Evolutionary conservation across 2,888 invertebrate species (phyloP).

Genomic region (Alloplasta piceator): DNA sequence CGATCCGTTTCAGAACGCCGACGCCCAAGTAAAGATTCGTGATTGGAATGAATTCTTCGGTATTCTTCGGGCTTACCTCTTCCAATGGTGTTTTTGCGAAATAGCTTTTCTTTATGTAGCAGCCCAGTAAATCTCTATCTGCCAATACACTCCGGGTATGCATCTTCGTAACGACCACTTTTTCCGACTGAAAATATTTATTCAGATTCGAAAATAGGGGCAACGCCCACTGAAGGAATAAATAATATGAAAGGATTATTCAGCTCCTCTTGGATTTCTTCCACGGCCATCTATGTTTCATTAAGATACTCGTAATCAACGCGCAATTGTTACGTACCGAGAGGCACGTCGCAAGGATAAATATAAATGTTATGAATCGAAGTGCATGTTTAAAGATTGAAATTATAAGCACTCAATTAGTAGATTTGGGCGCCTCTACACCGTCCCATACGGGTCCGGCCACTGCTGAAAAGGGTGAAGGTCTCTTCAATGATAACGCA

Average conservation of each 20-base stretch:
- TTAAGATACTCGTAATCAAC: constrained; percentile 61
- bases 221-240: constrained; percentile 65
- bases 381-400: too few relatives aligned
- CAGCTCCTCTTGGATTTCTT: constrained; percentile 60
- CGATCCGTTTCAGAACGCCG: constrained; percentile 56
- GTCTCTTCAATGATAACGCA: too few relatives aligned
- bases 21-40: constrained; percentile 64
- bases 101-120: constrained; percentile 66
- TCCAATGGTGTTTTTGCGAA: constrained; percentile 50
- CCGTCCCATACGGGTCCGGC: too few relatives aligned
- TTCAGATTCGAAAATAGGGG: constrained; percentile 65
- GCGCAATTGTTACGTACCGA: too few relatives aligned
- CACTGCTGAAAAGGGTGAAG: too few relatives aligned
- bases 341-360: too few relatives aligned
- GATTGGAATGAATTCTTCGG: constrained; percentile 20
- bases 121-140: constrained; percentile 59
- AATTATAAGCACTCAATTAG: too few relatives aligned
- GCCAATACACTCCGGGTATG: constrained; percentile 52
- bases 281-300: constrained; percentile 54
- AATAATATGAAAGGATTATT: constrained; percentile 65
- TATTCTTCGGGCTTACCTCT: constrained; percentile 60
- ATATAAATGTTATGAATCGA: too few relatives aligned
- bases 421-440: too few relatives aligned
- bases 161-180: constrained; percentile 48
- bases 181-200: constrained; percentile 64